Percentiles rank a stretch among this genome's conserved stretches.
phyloP scores from a whole-genome alignment of 2,113 vertebrate genomes.

The Sinocyclocheilus anophthalmus region DNA sequence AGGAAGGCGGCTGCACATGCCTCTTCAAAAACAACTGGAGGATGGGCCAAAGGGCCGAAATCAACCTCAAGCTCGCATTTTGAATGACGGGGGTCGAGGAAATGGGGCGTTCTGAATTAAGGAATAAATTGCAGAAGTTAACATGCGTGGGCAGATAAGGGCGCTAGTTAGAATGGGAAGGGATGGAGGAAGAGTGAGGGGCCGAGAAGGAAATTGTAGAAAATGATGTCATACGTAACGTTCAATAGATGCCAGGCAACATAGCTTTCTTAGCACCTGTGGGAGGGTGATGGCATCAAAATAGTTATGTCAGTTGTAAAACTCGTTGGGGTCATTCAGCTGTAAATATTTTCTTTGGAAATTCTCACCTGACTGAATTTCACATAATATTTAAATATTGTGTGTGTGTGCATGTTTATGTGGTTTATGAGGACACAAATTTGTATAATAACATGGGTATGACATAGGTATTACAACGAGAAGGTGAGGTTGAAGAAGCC shows the following conservation, averaged over 20 bases:
- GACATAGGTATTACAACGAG: no score
- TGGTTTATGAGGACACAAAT: no score
- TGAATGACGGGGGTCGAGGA: no score
- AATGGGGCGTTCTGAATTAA: no score
- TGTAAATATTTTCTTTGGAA: neutral
- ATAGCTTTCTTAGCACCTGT: neutral
- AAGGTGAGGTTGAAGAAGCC: no score
- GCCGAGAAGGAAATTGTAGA: no score
- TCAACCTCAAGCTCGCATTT: neutral
- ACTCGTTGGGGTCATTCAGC: constrained; percentile 2
- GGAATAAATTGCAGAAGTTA: constrained; percentile 39
- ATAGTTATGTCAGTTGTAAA: constrained; percentile 1
- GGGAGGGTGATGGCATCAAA: neutral
- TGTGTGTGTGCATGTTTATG: no score
- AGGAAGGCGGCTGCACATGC: no score
- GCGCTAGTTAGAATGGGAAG: neutral
- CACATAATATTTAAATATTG: no score
- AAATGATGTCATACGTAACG: no score
- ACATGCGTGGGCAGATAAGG: neutral
- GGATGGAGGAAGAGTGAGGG: neutral
- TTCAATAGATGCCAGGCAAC: no score
- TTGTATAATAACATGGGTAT: no score
- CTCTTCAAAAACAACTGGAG: constrained; percentile 11
- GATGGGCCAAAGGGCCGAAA: constrained; percentile 16
- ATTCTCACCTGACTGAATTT: neutral